Base-by-base conservation (phyloP, 2,888 invertebrate species). In the Lasiommata megera region DNA sequence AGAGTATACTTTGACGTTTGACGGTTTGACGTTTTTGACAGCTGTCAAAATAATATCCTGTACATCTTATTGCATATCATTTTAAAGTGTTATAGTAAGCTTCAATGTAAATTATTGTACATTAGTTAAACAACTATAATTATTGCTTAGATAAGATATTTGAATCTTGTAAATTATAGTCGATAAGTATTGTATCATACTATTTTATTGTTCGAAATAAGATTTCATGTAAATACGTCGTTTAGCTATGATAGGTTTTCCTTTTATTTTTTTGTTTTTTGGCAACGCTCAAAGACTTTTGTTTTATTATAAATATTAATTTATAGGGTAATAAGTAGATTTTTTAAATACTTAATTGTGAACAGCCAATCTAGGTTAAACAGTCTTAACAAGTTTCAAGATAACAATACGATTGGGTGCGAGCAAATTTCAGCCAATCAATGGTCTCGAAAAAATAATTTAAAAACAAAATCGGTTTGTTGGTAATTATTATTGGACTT, bases 41-140 rank as follows among this genome's bases (percentile, higher is more conserved):
- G 29, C 16, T 31, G 46, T 1, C 29, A 16, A 46, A 46, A 44
- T 11, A 16, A 16, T 31, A 31, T 31, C 31, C 16, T 16, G 29
- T 29, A 73, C 83, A 86, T 87, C 88, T 87, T 90, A 69, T 87
- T 86, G 89, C 89, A 89, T 89, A 89, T 89, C 89, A 89, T 85
- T 85, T 84, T 80, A 77, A 44, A 79, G 66, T 82, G 67, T 61
- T 67, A 67, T 67, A 67, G 61, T 70, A 88, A 83, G 87, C 84
- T 88, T 87, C 74, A 75, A 47, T 89, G 89, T 89, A 89, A 88
- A 89, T 88, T 86, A 84, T 87, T 90, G 89, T 90, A 90, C 67
- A 78, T 83, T 88, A 87, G 67, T 72, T 79, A 83, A 74, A 72
- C 77, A 83, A 84, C 86, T 88, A 88, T 86, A 29, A 29, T 44